Conservation (phyloP, 2,113 vertebrate species). For the Salvelinus fontinalis region DNA sequence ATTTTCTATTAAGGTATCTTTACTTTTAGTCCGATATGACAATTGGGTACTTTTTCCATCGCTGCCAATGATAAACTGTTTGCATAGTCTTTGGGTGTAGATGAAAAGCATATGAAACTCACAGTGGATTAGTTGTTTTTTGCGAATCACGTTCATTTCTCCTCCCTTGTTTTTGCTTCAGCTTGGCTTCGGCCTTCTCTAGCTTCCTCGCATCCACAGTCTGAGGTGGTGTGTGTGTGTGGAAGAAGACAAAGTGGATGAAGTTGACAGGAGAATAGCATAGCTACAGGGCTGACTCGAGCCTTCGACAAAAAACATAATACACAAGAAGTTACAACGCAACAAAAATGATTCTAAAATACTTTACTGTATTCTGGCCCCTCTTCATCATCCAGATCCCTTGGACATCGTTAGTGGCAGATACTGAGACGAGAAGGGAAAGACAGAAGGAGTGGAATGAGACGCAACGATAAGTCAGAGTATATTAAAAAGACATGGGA, state of each 20-base stretch:
- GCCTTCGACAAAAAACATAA: not conserved
- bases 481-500: no score
- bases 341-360: not conserved
- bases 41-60: no score
- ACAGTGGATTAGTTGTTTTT: slow-evolving; percentile 78
- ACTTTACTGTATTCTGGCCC: slow-evolving; percentile 47
- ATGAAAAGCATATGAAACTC: slow-evolving; percentile 50
- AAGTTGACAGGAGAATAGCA: no score
- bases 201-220: slow-evolving; percentile 92
- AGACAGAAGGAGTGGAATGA: not conserved
- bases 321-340: not conserved
- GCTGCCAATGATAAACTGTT: no score
- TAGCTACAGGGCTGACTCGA: not conserved
- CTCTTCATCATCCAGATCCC: slow-evolving; percentile 81
- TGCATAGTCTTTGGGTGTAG: no score
- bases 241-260: no score
- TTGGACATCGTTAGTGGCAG: slow-evolving; percentile 59
- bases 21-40: no score
- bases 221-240: slow-evolving; percentile 58
- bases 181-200: slow-evolving; percentile 93
- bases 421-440: slow-evolving; percentile 29
- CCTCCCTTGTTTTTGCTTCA: slow-evolving; percentile 92
- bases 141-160: slow-evolving; percentile 85
- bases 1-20: no score
- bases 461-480: no score